Conservation (phyloP, 2,113 vertebrate species). For the Tapirus terrestris region DNA sequence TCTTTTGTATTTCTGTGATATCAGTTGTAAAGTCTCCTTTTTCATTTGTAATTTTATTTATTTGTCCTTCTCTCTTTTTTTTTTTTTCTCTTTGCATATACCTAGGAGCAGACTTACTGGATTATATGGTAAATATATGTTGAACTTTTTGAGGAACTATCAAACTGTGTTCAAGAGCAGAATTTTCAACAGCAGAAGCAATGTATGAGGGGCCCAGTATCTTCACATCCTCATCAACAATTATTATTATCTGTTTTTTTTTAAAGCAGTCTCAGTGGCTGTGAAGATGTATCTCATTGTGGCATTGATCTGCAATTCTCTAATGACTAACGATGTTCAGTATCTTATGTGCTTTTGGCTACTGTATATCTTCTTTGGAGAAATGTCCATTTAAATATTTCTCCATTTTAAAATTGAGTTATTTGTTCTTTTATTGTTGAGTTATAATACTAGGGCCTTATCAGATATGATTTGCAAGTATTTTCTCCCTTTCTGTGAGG, state of each 20-base stretch:
- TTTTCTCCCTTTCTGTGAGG: background rate
- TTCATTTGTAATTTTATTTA: background rate
- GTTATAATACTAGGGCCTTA: background rate
- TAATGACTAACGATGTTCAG: background rate
- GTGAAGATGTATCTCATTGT: background rate
- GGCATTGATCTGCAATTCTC: background rate
- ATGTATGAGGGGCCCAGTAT: background rate
- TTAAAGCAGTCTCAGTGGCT: background rate
- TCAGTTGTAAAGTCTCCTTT: background rate
- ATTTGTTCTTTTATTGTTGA: background rate
- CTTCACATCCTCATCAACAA: background rate
- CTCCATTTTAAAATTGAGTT: background rate
- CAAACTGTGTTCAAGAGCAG: background rate
- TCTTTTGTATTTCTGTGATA: background rate
- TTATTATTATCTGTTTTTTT: background rate
- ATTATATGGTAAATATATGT: too few relatives aligned
- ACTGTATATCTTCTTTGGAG: background rate
- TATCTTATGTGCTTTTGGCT: background rate
- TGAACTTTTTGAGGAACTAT: background rate
- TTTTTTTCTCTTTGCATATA: background rate
- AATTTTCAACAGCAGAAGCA: background rate
- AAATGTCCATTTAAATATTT: background rate
- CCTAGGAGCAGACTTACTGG: background rate
- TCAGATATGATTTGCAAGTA: background rate
- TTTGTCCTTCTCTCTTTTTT: background rate